Conservation (phyloP, 2,113 vertebrate species). For the Crypturellus undulatus region DNA sequence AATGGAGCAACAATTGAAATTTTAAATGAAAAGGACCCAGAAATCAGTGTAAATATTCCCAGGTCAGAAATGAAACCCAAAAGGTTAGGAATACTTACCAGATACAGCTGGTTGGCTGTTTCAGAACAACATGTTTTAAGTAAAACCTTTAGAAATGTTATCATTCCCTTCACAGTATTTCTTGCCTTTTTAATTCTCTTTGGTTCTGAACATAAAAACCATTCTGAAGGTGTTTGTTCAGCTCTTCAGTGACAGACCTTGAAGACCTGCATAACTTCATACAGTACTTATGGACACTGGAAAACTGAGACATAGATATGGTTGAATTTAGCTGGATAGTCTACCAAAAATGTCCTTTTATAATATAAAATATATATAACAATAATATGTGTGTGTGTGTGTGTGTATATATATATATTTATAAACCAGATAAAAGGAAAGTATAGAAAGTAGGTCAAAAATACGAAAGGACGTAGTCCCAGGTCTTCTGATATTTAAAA, state of each 20-base stretch:
- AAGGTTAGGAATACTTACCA: neutral
- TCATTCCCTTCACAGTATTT: neutral
- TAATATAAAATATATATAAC: too few relatives aligned
- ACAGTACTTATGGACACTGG: neutral
- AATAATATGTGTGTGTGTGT: too few relatives aligned
- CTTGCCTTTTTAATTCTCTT: constrained; percentile 2
- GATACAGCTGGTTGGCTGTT: constrained; percentile 19
- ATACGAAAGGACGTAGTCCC: neutral
- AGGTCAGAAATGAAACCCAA: constrained; percentile 33
- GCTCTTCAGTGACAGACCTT: neutral
- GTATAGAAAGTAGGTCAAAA: neutral
- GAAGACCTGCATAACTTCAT: neutral
- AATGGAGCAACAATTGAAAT: constrained; percentile 35
- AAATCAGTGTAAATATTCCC: constrained; percentile 21
- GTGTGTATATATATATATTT: too few relatives aligned
- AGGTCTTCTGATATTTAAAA: neutral
- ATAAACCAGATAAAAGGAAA: neutral
- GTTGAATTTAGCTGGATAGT: neutral
- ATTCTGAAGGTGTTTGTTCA: neutral
- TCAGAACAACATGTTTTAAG: neutral
- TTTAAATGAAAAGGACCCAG: neutral
- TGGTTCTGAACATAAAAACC: constrained; percentile 3
- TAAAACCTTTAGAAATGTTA: constrained; percentile 23
- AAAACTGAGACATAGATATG: neutral
- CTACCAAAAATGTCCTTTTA: neutral